Evolutionary conservation across 2,113 vertebrate species (phyloP).

Genomic region (Aleadryas rufinucha): DNA sequence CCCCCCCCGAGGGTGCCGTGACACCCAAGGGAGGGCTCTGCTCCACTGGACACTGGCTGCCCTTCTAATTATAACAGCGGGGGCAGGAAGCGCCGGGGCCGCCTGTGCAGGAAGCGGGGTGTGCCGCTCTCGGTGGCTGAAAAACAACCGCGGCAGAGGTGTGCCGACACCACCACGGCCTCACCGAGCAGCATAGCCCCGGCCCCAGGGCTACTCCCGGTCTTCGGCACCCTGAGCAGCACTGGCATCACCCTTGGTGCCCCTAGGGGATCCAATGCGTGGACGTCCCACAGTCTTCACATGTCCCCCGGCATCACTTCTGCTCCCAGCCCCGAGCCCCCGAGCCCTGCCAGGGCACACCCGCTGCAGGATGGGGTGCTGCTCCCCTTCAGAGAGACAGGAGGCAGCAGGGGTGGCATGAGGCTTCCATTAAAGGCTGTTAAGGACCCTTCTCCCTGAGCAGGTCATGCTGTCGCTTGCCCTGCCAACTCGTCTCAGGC

Average conservation of each 20-base stretch:
- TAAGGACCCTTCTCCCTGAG: not conserved
- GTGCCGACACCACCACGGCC: not conserved
- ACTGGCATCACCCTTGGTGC: not conserved
- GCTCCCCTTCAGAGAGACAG: not conserved
- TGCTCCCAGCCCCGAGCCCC: not conserved
- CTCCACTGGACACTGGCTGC: not conserved
- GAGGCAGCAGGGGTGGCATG: not conserved
- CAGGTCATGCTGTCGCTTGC: not conserved
- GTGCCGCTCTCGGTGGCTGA: not conserved
- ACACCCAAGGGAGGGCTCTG: not conserved
- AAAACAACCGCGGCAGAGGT: not conserved
- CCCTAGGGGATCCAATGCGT: accelerated
- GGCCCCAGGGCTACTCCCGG: accelerated
- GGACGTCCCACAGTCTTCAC: accelerated
- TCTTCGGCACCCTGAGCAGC: not conserved
- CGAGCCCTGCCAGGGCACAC: not conserved
- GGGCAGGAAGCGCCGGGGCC: not conserved
- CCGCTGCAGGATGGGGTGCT: not conserved
- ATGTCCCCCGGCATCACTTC: accelerated
- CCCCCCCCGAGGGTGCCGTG: not conserved
- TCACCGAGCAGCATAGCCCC: not conserved
- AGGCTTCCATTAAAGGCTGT: no score
- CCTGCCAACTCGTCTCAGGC: accelerated
- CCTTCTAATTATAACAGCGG: not conserved
- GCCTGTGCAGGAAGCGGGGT: constrained; percentile 27